Conservation (phyloP, 2,113 vertebrate species). For the Pyrgilauda ruficollis region DNA sequence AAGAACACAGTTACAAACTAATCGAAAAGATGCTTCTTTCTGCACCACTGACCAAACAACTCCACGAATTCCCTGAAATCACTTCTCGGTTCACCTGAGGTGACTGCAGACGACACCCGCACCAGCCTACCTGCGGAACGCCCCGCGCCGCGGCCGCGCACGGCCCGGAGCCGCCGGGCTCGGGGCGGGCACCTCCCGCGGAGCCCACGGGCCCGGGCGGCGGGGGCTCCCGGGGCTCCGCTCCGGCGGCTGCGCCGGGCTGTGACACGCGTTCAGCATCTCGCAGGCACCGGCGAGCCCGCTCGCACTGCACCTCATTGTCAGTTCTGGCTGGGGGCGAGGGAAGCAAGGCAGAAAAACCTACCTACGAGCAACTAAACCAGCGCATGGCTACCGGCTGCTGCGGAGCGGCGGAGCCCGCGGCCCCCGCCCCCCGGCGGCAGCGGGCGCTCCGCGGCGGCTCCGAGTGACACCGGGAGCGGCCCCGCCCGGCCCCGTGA, state of each 20-base stretch:
- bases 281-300: slow-evolving; percentile 46
- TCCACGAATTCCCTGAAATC: slow-evolving; percentile 28
- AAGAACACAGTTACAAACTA: slow-evolving; percentile 26
- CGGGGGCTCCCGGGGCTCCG: not conserved
- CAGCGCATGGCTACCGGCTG: slow-evolving; percentile 66
- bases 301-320: slow-evolving; percentile 41
- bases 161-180: not conserved
- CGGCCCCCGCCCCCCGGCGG: slow-evolving; percentile 48
- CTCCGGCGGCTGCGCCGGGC: slow-evolving; percentile 35
- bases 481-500: too few relatives aligned
- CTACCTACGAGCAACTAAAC: slow-evolving; percentile 74
- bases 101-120: slow-evolving; percentile 31
- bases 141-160: slow-evolving; percentile 10
- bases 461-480: not conserved
- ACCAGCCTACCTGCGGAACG: slow-evolving; percentile 6
- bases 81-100: slow-evolving; percentile 51
- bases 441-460: not conserved
- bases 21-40: not conserved
- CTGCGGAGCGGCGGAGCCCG: slow-evolving; percentile 70
- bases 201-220: not conserved
- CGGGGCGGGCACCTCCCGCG: slow-evolving; percentile 13
- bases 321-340: not conserved
- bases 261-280: slow-evolving; percentile 48
- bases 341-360: slow-evolving; percentile 63
- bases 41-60: slow-evolving; percentile 13